Base-by-base conservation (phyloP, 2,888 invertebrate genomes). In the Calephelis perditalis region DNA sequence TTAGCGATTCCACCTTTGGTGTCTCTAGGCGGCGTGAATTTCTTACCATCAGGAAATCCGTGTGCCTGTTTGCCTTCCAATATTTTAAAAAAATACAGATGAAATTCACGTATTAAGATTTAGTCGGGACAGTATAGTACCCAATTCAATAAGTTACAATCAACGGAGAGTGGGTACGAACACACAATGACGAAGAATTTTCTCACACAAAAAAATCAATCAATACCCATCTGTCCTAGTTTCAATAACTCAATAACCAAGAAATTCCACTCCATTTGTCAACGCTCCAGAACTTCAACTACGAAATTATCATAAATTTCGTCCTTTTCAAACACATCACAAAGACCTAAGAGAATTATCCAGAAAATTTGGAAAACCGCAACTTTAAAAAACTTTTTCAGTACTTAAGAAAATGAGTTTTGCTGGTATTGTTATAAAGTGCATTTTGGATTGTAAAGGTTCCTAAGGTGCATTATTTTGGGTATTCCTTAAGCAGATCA, bases 331-430 rank as follows among this genome's bases (percentile, higher is more conserved):
- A 75, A 76, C 74, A 52, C 52, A 52, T 52, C 52, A 52, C 52
- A 52, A 52, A 52, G 52, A 36, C 35, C 52, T 52, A 52, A 52
- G 52, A 52, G 36, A 52, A 52, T 52, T 52, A 52, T 52, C 75
- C 74, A 74, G 76, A 78, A 80, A 80, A 79, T 79, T 78, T 74
- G 71, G 74, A 71, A 77, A 80, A 74, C 75, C 76, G 66, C 69
- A 74, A 73, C 75, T 78, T 78, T 74, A 72, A 78, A 82, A 82
- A 81, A 76, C 73, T 76, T 76, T 72, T 66, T 65, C 68, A 69
- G 64, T 68, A 71, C 67, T 69, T 63, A 71, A 71, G 69, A 77
- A 77, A 75, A 68, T 65, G 67, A 65, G 66, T 52, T 73, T 73
- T 68, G 69, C 63, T 63, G 58, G 59, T 59, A 66, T 54, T 62